Evolutionary conservation across 1,140 invertebrate genomes (phyloP), one percentile per base, ranked within the genome.

Genomic region (Pteromalus puparum): DNA sequence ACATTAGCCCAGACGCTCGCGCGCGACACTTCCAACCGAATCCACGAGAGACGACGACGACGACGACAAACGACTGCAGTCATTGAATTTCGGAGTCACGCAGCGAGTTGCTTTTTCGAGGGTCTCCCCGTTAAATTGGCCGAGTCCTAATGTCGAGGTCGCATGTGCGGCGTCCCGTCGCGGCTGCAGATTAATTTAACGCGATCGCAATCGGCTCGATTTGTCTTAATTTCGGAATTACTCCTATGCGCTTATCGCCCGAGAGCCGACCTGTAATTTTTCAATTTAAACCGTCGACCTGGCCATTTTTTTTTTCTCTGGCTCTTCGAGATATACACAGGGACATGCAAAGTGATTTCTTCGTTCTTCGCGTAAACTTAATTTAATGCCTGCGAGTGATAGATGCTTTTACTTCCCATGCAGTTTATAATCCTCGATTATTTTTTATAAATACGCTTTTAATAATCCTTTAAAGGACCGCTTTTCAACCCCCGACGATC

Each of bases 201-300:
- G 61, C 77, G 83, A 81, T 85, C 61, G 83, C 73, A 81, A 85
- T 85, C 83, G 73, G 3, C 42, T 12, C 73, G 79, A 85, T 85
- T 81, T 72, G 83, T 85, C 83, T 85, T 85, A 81, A 85, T 85
- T 85, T 81, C 78, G 42, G 42, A 67, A 82, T 42, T 42, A 42
- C 38, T 42, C 38, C 42, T 10, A 0, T n/a, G 13, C n/a, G n/a
- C 65, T 61, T 79, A 30, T 79, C 67, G 76, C 68, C 74, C 61
- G 24, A 15, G 1, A 46, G 2, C 3, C 34, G 7, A 15, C 18
- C 72, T 67, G n/a, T 79, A 78, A 84, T 84, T 84, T 83, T 84
- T 80, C 76, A 84, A 73, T 74, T 78, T 74, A 73, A 80, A 34
- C 48, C 48, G 4, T 67, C 38, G 1, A 15, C 26, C n/a, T 10